phyloP scores from a whole-genome alignment of 2,113 vertebrate genomes.

The Sialia sialis region DNA sequence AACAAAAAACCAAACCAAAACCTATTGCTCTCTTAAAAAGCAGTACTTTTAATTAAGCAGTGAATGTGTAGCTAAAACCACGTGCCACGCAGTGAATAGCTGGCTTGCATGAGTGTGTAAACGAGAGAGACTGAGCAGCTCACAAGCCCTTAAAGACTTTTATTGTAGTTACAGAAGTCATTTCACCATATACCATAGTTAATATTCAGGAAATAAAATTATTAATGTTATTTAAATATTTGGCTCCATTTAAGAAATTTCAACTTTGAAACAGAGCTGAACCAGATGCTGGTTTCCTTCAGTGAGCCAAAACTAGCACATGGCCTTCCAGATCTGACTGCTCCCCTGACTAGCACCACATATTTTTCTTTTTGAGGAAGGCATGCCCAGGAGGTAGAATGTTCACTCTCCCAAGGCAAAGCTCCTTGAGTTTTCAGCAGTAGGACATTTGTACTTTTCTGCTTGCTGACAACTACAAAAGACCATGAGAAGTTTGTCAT shows the following conservation, averaged over 20 bases:
- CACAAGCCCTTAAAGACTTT: not conserved
- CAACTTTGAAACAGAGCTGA: constrained; percentile 32
- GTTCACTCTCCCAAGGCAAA: not conserved
- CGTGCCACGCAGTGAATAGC: constrained; percentile 34
- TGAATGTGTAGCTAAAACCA: constrained; percentile 2
- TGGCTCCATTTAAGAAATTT: constrained; percentile 38
- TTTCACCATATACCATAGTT: not conserved
- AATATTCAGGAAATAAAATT: constrained; percentile 57
- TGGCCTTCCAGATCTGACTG: not conserved
- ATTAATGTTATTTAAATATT: constrained; percentile 46
- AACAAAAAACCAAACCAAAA: not conserved
- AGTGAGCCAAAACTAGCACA: constrained; percentile 26
- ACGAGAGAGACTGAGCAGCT: not conserved
- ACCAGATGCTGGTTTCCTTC: constrained; percentile 41
- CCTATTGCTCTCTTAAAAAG: constrained; percentile 68
- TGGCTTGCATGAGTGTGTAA: constrained; percentile 8
- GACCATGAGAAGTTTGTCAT: not conserved
- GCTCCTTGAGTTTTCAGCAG: not conserved
- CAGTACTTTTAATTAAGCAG: constrained; percentile 68
- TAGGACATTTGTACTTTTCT: not conserved
- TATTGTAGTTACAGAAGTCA: constrained; percentile 20
- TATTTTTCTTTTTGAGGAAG: not conserved
- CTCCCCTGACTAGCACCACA: not conserved
- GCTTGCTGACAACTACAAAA: not conserved
- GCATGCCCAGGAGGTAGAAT: not conserved